Base-by-base conservation (phyloP, 1,140 invertebrate species). In the Periplaneta americana region DNA sequence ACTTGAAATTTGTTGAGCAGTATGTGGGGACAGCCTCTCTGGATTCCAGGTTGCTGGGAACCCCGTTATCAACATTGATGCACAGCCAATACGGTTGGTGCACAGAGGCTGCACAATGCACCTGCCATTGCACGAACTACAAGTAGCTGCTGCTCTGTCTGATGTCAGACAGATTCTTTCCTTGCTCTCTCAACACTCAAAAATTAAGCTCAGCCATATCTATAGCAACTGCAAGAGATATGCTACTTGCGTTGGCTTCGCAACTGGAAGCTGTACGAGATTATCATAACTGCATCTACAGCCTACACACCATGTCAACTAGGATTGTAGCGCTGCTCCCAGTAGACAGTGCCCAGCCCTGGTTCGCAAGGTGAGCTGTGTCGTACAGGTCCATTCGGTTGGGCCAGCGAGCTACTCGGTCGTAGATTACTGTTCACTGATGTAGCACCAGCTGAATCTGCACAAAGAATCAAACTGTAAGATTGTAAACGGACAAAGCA, bases 341-440 rank as follows among this genome's bases (percentile, higher is more conserved):
- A 83, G 35, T 81, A 81, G 1, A n/a, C 22, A 2, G 22, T 28
- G 22, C 48, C 48, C 22, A 66, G 48, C 36, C 79, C 80, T 74
- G 82, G 36, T 57, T 81, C 82, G 74, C 80, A 81, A 28, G 80
- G 80, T 32, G 80, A 81, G 34, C 66, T 78, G 36, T 81, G 82
- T 78, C 82, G 34, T 18, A 81, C 79, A n/a, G 79, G 82, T 22
- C 79, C 82, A 57, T 81, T 83, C 57, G 82, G 80, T 34, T 83
- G 82, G 3, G 82, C 78, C n/a, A 83, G 74, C 11, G 82, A 83
- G 39, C 82, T 83, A 13, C 82, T 37, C 13, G 82, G 82, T 35
- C 82, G 78, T n/a, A 81, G 18, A 34, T 80, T 80, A 10, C 32
- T 34, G 37, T 80, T 81, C 74, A 31, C 34, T 37, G 31, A 32